Base-by-base conservation (phyloP, 2,113 vertebrate genomes). In the Carettochelys insculpta region DNA sequence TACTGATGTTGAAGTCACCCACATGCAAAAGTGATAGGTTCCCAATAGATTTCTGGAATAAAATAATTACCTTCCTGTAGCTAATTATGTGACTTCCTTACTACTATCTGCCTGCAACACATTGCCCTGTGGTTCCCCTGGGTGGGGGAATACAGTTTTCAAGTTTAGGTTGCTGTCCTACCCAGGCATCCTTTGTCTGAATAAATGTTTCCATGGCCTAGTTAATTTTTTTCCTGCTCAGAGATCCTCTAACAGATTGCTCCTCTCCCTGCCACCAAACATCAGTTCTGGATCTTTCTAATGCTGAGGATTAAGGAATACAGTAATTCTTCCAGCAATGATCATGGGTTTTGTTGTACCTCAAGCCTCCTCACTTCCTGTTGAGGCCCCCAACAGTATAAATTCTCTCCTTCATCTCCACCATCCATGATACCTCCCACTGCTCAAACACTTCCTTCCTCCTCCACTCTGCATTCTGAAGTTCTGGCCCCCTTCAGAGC, bases 1-100 rank as follows among this genome's bases (percentile, higher is more conserved):
- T 87, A 45, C 6, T 20, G 10, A 2, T 27, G 20, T 77, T 47
- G 85, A 92, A 82, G n/a, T 43, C 38, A 25, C 24, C 41, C 51
- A 52, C 20, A 51, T 3, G 8, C 41, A 41, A 86, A 54, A 45
- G 77, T 38, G 22, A 20, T 0, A 0, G 6, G 11, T 54, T 20
- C 50, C 50, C 65, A 3, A n/a, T 52, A 86, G 76, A 9, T 20
- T 65, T 79, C 53, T 89, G 11, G 80, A 7, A 2, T 56, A 45
- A 89, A 52, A 48, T 3, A 65, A 0, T 90, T 76, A 16, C 31
- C 16, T 73, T 27, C 73, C 11, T 11, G 73, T 56, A 25, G 14
- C 51, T 90, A 73, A 25, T 73, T 73, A 47, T 2, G 1, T 24
- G 43, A 65, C 65, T 85, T 92, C 83, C 0, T 0, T 78, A 31